These are phyloP conservation scores for Platycheirus albimanus DNA, from an alignment of 2,888 invertebrate genomes.

Conservation along the genomic window DNA sequence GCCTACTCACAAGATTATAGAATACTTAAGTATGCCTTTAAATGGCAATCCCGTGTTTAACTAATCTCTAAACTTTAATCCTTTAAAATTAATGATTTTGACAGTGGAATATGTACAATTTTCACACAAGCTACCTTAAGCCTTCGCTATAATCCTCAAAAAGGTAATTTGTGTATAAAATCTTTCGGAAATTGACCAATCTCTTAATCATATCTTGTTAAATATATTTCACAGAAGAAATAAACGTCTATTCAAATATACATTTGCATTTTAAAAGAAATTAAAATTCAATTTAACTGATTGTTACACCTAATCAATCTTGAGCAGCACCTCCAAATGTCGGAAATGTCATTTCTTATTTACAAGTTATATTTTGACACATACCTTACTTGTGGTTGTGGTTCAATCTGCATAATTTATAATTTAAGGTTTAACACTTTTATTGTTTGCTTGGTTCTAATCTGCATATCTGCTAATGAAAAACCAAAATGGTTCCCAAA, in stretches of 20 bases:
- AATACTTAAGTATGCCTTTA: no score
- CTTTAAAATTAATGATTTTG: conserved; percentile 19
- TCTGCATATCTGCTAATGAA: conserved; percentile 26
- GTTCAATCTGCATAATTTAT: conserved; percentile 44
- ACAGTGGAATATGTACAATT: neutral
- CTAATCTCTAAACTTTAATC: conserved; percentile 10
- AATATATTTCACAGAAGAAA: neutral
- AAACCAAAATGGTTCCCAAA: no score
- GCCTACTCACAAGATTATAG: no score
- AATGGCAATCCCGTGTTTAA: neutral
- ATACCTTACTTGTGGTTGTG: no score
- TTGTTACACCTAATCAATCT: conserved; percentile 39
- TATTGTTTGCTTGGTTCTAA: conserved; percentile 2
- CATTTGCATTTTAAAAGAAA: conserved; percentile 17
- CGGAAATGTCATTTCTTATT: conserved; percentile 15
- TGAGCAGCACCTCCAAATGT: conserved; percentile 2
- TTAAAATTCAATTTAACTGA: conserved; percentile 2
- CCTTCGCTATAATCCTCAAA: conserved; percentile 9
- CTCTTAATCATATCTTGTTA: neutral
- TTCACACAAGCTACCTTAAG: conserved; percentile 14
- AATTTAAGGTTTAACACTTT: conserved; percentile 16
- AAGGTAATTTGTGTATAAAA: neutral
- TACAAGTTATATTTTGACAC: neutral
- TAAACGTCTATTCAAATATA: neutral
- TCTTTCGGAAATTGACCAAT: neutral